Base-by-base conservation (phyloP, 2,113 vertebrate species). In the Martes martes region DNA sequence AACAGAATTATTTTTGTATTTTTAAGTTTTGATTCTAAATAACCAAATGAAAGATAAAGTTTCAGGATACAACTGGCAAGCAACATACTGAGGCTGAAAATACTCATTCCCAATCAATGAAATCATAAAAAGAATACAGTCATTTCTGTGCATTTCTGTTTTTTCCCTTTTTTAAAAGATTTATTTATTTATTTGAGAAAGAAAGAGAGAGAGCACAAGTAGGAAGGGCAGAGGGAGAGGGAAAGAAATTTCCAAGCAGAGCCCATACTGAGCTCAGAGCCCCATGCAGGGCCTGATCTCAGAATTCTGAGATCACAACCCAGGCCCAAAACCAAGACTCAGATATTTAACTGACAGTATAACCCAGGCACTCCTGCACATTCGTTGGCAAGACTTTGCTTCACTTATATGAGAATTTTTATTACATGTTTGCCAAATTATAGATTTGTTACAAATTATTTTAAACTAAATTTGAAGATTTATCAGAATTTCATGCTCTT, bases 401-500 rank as follows among this genome's bases (percentile, higher is more conserved):
- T 31, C 18, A 3, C n/a, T 45, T 69, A 26, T 11, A 26, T 52
- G 89, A 98, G 67, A 96, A 19, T 79, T 95, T 91, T 76, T 89
- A 59, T 89, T 92, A 89, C 28, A 42, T 79, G 33, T 61, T 73
- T 86, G 11, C 7, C 65, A 95, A 89, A 94, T 73, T 87, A 89
- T 28, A 91, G n/a, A 57, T 86, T 82, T 67, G 1, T 83, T 55
- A 31, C 28, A 69, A 94, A 69, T 80, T 90, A 87, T 80, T 94
- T 95, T 82, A 36, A 95, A 90, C 45, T 86, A 86, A 86, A 39
- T 87, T 85, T 83, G 24, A 10, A 97, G 21, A 45, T 65, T 67
- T 95, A 74, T 94, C 87, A 94, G 4, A 95, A 57, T 65, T 79
- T 57, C 31, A 61, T 47, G 39, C 4, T 82, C n/a, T 96, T 61